phyloP scores from a whole-genome alignment of 2,888 invertebrate species.

The Melinaea menophilus region DNA sequence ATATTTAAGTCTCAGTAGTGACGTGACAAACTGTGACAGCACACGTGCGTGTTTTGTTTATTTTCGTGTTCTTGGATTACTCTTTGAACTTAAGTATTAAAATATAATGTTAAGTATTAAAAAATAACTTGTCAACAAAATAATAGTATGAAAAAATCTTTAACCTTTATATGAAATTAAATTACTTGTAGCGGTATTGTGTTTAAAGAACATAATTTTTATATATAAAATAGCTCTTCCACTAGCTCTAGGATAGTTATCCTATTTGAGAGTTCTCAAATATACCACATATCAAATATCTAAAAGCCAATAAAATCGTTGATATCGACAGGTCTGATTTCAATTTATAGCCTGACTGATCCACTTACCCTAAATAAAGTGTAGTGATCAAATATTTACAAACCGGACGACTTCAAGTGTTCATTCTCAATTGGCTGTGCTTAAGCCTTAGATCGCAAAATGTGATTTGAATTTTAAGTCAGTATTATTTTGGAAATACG shows the following conservation, averaged over 20 bases:
- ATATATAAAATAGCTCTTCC: too few relatives aligned
- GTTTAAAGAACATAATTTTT: too few relatives aligned
- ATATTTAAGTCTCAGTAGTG: too few relatives aligned
- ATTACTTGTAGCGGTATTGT: too few relatives aligned
- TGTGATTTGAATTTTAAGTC: too few relatives aligned
- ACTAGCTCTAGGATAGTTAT: too few relatives aligned
- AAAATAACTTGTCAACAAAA: not conserved
- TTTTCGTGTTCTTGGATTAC: not conserved
- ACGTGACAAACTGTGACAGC: not conserved
- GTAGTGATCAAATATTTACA: not conserved
- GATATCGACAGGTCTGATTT: constrained; percentile 5
- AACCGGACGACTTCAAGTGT: not conserved
- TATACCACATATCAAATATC: too few relatives aligned
- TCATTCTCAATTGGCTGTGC: not conserved
- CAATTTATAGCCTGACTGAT: constrained; percentile 7
- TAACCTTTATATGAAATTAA: too few relatives aligned
- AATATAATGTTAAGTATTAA: not conserved
- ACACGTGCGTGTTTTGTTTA: not conserved
- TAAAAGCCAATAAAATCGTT: not conserved
- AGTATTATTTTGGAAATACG: too few relatives aligned
- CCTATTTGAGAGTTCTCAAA: too few relatives aligned
- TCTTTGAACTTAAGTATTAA: not conserved
- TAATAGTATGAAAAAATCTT: too few relatives aligned
- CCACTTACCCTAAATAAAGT: not conserved
- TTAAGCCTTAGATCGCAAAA: not conserved